Percentiles rank a stretch among this genome's conserved stretches.
Conservation (phyloP, 2,888 invertebrate species). For the Xanthorhoe designata region DNA sequence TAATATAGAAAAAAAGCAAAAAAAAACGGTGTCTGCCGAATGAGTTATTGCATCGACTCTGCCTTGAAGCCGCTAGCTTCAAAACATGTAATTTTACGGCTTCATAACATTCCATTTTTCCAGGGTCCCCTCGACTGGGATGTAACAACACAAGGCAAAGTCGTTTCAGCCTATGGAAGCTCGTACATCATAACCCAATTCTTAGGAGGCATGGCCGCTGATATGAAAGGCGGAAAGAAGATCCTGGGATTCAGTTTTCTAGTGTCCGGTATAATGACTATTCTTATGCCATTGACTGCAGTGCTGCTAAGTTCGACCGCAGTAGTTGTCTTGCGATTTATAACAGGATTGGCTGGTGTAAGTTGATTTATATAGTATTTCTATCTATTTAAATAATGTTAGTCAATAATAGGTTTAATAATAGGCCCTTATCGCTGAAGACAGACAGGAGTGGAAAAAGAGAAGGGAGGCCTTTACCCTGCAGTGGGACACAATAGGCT, state of each 20-base stretch:
- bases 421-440: too few relatives aligned
- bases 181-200: constrained; percentile 29
- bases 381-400: too few relatives aligned
- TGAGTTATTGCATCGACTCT: too few relatives aligned
- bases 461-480: too few relatives aligned
- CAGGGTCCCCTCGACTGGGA: constrained; percentile 32
- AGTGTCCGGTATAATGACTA: constrained; percentile 18
- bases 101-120: not conserved
- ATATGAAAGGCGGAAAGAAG: constrained; percentile 28
- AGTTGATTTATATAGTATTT: constrained; percentile 2
- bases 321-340: constrained; percentile 20
- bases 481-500: too few relatives aligned
- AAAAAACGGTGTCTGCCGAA: too few relatives aligned
- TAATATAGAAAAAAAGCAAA: too few relatives aligned
- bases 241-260: constrained; percentile 13
- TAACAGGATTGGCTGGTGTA: constrained; percentile 30
- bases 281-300: constrained; percentile 18
- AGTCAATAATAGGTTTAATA: too few relatives aligned
- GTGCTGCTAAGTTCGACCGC: constrained; percentile 22
- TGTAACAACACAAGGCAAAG: not conserved
- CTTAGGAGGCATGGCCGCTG: constrained; percentile 29
- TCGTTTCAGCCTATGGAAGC: constrained; percentile 5
- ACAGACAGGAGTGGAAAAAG: too few relatives aligned
- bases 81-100: too few relatives aligned
- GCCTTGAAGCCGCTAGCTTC: too few relatives aligned